Evolutionary conservation across 2,797 vertebrate genomes (phyloP).

Genomic region (Potorous gilbertii): DNA sequence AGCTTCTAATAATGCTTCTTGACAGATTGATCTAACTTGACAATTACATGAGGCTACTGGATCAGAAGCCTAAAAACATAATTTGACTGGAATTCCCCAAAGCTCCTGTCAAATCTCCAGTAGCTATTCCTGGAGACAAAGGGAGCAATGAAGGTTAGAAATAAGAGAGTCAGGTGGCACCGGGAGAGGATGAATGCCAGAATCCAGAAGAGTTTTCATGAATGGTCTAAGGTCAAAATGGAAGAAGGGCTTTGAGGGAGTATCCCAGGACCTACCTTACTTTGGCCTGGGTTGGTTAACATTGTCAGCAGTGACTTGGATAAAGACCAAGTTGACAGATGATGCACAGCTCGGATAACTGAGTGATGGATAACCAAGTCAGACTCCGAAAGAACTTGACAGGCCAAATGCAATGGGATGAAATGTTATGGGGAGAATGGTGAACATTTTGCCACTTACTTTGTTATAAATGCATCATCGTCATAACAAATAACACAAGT

Average conservation of each 20-base stretch:
- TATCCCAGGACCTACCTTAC: not conserved
- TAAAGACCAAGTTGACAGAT: not conserved
- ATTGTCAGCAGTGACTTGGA: not conserved
- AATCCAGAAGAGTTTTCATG: not conserved
- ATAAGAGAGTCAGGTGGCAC: not conserved
- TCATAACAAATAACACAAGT: not conserved
- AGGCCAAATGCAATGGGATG: not conserved
- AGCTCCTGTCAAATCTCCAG: not conserved
- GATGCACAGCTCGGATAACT: not conserved
- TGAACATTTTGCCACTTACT: not conserved
- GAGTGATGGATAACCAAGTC: not conserved
- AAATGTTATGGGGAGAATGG: not conserved
- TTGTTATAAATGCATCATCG: not conserved
- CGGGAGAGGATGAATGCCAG: no score
- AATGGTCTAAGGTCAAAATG: not conserved
- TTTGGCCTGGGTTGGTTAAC: not conserved
- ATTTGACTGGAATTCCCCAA: not conserved
- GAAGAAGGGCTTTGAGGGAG: not conserved
- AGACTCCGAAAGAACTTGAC: not conserved
- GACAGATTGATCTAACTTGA: not conserved
- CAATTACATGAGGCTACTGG: not conserved
- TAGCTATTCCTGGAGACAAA: not conserved
- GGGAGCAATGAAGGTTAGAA: not conserved
- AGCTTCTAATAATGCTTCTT: not conserved
- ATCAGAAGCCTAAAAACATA: not conserved